phyloP scores from a whole-genome alignment of 2,113 vertebrate species.

The Melanotaenia duboulayi region DNA sequence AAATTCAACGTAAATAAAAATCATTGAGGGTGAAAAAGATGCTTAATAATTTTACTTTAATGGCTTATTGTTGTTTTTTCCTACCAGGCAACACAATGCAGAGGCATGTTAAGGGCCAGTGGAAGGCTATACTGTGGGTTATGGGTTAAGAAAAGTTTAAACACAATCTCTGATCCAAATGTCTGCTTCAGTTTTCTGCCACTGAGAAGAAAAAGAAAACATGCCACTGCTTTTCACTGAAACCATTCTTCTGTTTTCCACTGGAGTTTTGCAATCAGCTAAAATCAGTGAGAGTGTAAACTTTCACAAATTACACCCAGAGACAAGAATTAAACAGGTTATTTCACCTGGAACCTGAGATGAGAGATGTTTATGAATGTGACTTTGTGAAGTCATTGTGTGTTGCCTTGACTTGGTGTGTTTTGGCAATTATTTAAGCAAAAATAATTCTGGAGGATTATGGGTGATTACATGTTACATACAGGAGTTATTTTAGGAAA shows the following conservation, averaged over 20 bases:
- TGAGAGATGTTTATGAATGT: conserved; percentile 18
- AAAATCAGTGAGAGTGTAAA: conserved; percentile 44
- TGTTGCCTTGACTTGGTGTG: conserved; percentile 34
- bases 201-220: conserved; percentile 14
- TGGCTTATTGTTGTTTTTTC: conserved; percentile 47
- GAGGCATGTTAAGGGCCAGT: conserved; percentile 65
- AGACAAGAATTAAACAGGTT: conserved; percentile 26
- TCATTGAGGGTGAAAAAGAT: conserved; percentile 50
- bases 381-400: conserved; percentile 16
- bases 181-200: conserved; percentile 39
- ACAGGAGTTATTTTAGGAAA: conserved; percentile 25
- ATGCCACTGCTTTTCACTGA: conserved; percentile 19
- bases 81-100: conserved; percentile 65
- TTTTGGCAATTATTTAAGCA: conserved; percentile 66
- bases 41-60: conserved; percentile 57
- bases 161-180: conserved; percentile 39
- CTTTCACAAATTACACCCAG: conserved; percentile 51
- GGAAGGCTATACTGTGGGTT: conserved; percentile 63
- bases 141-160: conserved; percentile 30
- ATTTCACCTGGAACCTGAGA: conserved; percentile 54
- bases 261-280: conserved; percentile 43
- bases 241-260: conserved; percentile 46
- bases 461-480: conserved; percentile 39
- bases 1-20: conserved; percentile 60
- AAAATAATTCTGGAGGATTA: conserved; percentile 46